Conservation (phyloP, 2,888 invertebrate genomes). For the Leptodirus hochenwartii region DNA sequence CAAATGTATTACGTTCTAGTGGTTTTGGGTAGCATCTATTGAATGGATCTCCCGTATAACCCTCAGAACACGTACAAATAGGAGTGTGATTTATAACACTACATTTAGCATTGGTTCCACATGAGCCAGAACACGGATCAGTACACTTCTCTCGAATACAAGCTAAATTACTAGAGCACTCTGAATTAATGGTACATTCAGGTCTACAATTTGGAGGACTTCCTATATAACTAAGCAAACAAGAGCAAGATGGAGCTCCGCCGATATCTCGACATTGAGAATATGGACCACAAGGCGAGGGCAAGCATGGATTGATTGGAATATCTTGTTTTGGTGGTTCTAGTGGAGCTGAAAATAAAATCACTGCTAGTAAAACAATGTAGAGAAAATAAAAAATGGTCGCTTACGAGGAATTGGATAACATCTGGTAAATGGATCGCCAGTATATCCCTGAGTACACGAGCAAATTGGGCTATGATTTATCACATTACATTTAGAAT, state of each 20-base stretch:
- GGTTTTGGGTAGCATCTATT: conserved; percentile 27
- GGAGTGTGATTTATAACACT: conserved; percentile 57
- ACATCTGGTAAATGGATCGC: conserved; percentile 42
- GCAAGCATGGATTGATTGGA: conserved; percentile 22
- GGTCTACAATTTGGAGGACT: conserved; percentile 41
- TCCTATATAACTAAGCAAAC: conserved; percentile 9
- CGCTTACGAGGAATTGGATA: conserved; percentile 8
- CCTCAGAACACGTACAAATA: conserved; percentile 50
- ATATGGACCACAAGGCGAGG: conserved; percentile 27
- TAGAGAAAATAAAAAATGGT: conserved; percentile 5
- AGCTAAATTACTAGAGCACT: conserved; percentile 55
- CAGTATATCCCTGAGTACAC: conserved; percentile 37
- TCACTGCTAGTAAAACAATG: neutral
- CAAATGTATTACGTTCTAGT: conserved; percentile 14
- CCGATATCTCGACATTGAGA: conserved; percentile 44
- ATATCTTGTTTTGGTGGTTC: conserved; percentile 14
- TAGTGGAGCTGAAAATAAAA: conserved; percentile 13
- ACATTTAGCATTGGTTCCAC: conserved; percentile 56
- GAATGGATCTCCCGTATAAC: conserved; percentile 60
- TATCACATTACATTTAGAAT: conserved; percentile 51
- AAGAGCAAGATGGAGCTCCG: conserved; percentile 39
- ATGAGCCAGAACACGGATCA: conserved; percentile 70
- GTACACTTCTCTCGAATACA: conserved; percentile 59
- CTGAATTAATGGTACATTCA: conserved; percentile 43
- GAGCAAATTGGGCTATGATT: conserved; percentile 51